phyloP scores from a whole-genome alignment of 2,113 vertebrate genomes.

The Istiophorus platypterus region DNA sequence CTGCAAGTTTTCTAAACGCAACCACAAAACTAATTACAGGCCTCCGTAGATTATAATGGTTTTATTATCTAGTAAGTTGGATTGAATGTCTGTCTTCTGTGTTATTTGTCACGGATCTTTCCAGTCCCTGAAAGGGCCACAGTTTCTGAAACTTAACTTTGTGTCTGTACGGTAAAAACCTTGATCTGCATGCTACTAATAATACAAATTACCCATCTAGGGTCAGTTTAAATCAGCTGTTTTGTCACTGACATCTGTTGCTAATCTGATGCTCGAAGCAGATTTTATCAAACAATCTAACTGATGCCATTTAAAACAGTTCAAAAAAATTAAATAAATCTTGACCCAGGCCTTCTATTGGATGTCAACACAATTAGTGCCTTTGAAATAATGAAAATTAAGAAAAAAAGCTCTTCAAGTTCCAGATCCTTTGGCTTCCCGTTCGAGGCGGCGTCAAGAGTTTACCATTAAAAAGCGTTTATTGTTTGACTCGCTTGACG shows the following conservation, averaged over 20 bases:
- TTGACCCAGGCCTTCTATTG: conserved; percentile 12
- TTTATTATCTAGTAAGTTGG: neutral
- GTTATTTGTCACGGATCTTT: neutral
- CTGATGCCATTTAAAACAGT: neutral
- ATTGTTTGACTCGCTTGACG: conserved; percentile 4
- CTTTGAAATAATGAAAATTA: conserved; percentile 64
- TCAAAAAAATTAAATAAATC: conserved; percentile 1
- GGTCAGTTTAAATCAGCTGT: neutral
- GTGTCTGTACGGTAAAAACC: neutral
- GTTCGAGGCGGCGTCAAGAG: neutral
- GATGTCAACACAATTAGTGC: conserved; percentile 71
- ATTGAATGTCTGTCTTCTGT: conserved; percentile 32
- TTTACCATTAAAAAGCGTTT: neutral
- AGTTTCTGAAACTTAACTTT: neutral
- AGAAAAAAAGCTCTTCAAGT: too few relatives aligned
- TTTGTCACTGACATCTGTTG: neutral
- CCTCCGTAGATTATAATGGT: neutral
- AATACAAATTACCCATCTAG: neutral
- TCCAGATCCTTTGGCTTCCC: conserved; percentile 7
- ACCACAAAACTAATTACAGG: neutral
- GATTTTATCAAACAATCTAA: neutral
- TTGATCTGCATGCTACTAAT: neutral
- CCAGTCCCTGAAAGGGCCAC: neutral
- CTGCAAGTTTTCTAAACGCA: neutral
- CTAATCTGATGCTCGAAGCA: conserved; percentile 21